Conservation (phyloP, 2,888 invertebrate species). For the Melipona beecheii region DNA sequence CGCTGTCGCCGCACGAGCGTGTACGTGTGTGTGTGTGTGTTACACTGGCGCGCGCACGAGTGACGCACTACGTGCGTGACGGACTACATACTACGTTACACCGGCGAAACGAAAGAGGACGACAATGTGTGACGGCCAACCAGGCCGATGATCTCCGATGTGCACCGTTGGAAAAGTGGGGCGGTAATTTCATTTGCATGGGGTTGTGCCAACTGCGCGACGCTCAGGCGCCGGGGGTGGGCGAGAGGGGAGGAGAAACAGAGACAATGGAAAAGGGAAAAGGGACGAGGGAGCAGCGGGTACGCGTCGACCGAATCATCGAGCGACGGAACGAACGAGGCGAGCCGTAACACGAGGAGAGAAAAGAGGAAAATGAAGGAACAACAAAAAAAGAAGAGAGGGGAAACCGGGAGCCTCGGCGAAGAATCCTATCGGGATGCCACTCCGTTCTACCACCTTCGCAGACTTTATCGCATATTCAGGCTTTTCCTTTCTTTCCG, state of each 20-base stretch:
- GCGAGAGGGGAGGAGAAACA: no score
- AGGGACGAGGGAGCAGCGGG: constrained; percentile 32
- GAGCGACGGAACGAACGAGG: constrained; percentile 6
- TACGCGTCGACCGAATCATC: neutral
- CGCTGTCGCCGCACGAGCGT: neutral
- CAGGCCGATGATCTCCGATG: constrained; percentile 57
- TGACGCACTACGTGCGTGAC: constrained; percentile 11
- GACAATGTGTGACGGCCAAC: constrained; percentile 30
- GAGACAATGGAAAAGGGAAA: constrained; percentile 2
- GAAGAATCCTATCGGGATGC: constrained; percentile 72
- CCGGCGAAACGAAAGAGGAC: constrained; percentile 45
- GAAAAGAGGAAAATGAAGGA: neutral
- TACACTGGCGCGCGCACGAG: neutral
- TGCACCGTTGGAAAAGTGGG: constrained; percentile 60
- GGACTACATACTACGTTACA: constrained; percentile 20
- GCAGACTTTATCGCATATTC: constrained; percentile 69
- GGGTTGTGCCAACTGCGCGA: constrained; percentile 55
- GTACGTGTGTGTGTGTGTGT: neutral
- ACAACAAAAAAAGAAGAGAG: constrained; percentile 8
- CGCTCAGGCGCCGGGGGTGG: neutral
- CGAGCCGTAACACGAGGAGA: constrained; percentile 20
- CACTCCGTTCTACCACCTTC: constrained; percentile 59
- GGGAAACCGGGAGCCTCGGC: constrained; percentile 44
- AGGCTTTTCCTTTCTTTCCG: constrained; percentile 45
- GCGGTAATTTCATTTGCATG: constrained; percentile 76